Evolutionary conservation across 37 sponge, comb jelly and placozoan species (phyloP), one percentile per base, ranked within the genome.

Genomic region (Axinella damicornis): DNA sequence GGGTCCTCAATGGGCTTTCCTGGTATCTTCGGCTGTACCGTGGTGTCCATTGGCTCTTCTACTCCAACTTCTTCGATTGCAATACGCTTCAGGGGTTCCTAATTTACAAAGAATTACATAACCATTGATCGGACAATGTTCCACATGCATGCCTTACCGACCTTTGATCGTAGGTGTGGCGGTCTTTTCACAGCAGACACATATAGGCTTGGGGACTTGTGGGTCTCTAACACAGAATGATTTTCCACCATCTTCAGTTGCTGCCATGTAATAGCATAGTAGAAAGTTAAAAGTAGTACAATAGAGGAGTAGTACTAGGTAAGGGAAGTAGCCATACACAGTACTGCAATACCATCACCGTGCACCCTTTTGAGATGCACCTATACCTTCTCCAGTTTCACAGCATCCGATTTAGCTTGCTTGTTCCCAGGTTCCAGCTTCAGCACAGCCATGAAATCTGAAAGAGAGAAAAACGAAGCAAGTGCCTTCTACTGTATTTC

Each of bases 401-500:
- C 60, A 40, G 93, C 55, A 41, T 96, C 94, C 21, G 78, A 24
- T 39, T 37, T 76, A 0, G 96, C 93, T 41, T 73, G 82, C 62
- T 90, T 96, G 73, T 93, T 93, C 22, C 40, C 65, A 4, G 91
- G 87, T 27, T 96, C 96, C 40, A 93, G 38, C 60, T 81, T 74
- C 57, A 96, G 57, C 36, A 87, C 85, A 31, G 60, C 41, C 38
- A 76, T 27, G 60, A 84, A 90, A 84, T 96, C 96, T 94, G 28
- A 22, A 85, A 6, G 0, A 63, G 22, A 25, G 37, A 9, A 46
- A 46, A 9, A 71, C 2, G 37, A 82, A 5, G 19, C 18, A 52
- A 11, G 30, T 83, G 20, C 2, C 16, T 68, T 5, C 11, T 11
- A 14, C 27, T 9, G n/a, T n/a, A 27, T 41, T 68, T 5, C 11